Base-by-base conservation (phyloP, 2,888 invertebrate species). In the Lysandra bellargus region DNA sequence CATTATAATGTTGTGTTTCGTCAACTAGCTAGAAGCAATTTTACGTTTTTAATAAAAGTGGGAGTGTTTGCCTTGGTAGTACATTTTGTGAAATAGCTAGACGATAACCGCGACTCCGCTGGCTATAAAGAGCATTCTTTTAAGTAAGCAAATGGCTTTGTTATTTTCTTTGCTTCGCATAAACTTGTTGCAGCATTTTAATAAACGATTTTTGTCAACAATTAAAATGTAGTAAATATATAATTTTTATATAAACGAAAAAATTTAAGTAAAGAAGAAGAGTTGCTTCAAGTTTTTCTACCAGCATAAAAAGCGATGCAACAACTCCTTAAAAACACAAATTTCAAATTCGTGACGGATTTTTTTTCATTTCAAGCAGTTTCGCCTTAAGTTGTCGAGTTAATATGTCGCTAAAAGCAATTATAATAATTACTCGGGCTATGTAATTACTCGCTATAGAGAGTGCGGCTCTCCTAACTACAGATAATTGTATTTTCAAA, bases 351-450 rank as follows among this genome's bases (percentile, higher is more conserved):
- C n/a, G 3, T 44, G 9, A 73, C 40, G 40, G 73, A 23, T 49
- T 61, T 30, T 23, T 23, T 23, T 23, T 23, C 23, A 23, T 23
- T 23, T 49, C 76, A 78, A 78, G 75, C 7, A 77, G 53, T 7
- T 78, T 77, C 78, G 81, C 81, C 83, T 81, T 89, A 88, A 82
- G 84, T 84, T 86, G 88, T 87, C 89, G 88, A 91, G 91, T 90
- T 88, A 89, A 89, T 90, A 92, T 91, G 90, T 91, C 89, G 86
- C 86, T 87, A 85, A 90, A 90, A 87, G 89, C 92, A 90, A 94
- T 94, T 94, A 93, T 89, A 85, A 91, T 93, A 94, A 94, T 94
- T 92, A 93, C 89, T 85, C 84, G 85, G 87, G 87, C 89, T 85
- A 88, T 87, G 85, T 94, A 91, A 93, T 93, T 92, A 93, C 87